Conservation (phyloP, 2,113 vertebrate species). For the Aptenodytes forsteri region DNA sequence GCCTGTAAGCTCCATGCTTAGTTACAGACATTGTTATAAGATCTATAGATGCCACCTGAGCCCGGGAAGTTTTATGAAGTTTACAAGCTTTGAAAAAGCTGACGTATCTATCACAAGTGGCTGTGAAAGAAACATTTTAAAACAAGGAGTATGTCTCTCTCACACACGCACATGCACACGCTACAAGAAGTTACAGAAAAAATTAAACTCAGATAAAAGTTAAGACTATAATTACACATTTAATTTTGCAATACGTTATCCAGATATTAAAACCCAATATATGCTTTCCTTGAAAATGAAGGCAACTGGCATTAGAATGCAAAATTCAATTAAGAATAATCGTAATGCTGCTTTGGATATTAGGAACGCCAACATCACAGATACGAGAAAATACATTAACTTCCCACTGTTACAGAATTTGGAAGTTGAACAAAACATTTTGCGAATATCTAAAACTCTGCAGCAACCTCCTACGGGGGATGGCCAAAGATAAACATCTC, state of each 20-base stretch:
- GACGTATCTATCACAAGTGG: background rate
- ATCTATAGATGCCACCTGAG: background rate
- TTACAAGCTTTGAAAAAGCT: background rate
- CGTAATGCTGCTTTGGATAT: background rate
- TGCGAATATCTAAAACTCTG: background rate
- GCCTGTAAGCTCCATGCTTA: background rate
- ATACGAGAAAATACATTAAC: background rate
- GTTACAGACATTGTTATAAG: background rate
- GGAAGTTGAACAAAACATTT: background rate
- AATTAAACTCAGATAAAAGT: background rate
- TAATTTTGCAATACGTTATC: slow-evolving; percentile 17
- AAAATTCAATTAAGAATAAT: slow-evolving; percentile 35
- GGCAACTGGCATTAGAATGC: background rate
- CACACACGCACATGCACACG: rapidly evolving
- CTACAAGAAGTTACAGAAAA: background rate
- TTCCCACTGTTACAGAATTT: background rate
- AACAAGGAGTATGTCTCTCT: background rate
- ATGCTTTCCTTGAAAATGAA: background rate
- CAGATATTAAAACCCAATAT: background rate
- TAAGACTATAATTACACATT: background rate
- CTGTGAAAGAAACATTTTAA: background rate
- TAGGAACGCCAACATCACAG: background rate
- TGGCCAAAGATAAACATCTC: background rate
- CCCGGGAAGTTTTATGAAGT: background rate
- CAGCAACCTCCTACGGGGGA: background rate